Conservation (phyloP, 2,113 vertebrate genomes). For the Lepidothrix coronata region DNA sequence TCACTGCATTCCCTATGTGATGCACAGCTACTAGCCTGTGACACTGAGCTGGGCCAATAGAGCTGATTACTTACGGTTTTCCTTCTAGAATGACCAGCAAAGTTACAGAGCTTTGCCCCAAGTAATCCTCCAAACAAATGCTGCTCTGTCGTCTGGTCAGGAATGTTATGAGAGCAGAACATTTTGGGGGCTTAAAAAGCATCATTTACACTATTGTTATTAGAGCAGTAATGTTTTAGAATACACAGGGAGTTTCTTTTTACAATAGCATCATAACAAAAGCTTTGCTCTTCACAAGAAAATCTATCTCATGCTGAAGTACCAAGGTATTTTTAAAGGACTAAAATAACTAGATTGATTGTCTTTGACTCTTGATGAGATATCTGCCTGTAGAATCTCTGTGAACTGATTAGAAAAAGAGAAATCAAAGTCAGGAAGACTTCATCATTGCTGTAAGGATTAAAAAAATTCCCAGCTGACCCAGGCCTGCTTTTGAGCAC, state of each 20-base stretch:
- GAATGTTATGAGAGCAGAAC: neutral
- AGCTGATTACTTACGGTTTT: neutral
- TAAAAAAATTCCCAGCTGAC: neutral
- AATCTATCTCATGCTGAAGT: neutral
- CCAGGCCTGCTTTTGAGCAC: neutral
- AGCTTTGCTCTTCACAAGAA: neutral
- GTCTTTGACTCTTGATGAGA: no score
- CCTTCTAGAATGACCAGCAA: neutral
- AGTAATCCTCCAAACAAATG: neutral
- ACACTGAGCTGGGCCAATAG: neutral
- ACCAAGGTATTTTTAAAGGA: neutral
- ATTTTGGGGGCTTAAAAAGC: neutral
- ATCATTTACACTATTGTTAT: neutral
- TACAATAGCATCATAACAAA: neutral
- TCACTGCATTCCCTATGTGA: neutral
- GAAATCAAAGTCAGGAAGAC: neutral
- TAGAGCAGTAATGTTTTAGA: neutral
- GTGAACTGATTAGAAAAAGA: no score
- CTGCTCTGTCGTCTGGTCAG: neutral
- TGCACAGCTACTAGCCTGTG: neutral
- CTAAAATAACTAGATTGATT: neutral
- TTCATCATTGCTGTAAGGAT: neutral
- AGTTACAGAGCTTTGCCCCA: neutral
- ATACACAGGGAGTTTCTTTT: neutral
- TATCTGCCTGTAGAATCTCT: no score